Conservation (phyloP, 2,888 invertebrate species). For the Drosophila niveifrons region DNA sequence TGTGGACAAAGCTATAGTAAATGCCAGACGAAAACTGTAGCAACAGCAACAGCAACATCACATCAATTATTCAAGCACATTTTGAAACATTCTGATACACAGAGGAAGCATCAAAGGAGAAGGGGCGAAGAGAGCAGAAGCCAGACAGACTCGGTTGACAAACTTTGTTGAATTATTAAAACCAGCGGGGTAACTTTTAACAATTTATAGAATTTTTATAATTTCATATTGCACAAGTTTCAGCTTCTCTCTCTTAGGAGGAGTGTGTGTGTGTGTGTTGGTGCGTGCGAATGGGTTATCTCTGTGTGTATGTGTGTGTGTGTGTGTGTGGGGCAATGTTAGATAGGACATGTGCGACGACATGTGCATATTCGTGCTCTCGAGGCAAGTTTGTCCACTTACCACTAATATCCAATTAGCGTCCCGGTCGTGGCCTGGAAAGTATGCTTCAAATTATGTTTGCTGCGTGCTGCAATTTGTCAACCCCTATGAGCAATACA, state of each 20-base stretch:
- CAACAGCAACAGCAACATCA: slow-evolving; percentile 56
- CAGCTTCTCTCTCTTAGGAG: background rate
- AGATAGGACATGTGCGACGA: slow-evolving; percentile 68
- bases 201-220: slow-evolving; percentile 33
- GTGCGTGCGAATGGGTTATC: slow-evolving; percentile 50
- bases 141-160: slow-evolving; percentile 27
- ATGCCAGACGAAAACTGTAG: slow-evolving; percentile 45
- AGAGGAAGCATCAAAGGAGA: slow-evolving; percentile 12
- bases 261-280: slow-evolving; percentile 1
- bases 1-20: slow-evolving; percentile 11
- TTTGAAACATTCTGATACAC: slow-evolving; percentile 67
- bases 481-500: slow-evolving; percentile 60
- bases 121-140: background rate
- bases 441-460: slow-evolving; percentile 73
- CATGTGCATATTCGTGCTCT: slow-evolving; percentile 21
- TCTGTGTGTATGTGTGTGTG: background rate
- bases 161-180: slow-evolving; percentile 68
- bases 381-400: slow-evolving; percentile 56
- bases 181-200: slow-evolving; percentile 36
- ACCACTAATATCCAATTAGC: slow-evolving; percentile 78
- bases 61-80: slow-evolving; percentile 77
- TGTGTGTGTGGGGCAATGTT: slow-evolving; percentile 13
- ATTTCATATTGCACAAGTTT: slow-evolving; percentile 41
- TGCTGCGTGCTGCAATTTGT: slow-evolving; percentile 70
- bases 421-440: slow-evolving; percentile 59